Base-by-base conservation (phyloP, 2,888 invertebrate genomes). In the Andrena hattorfiana region DNA sequence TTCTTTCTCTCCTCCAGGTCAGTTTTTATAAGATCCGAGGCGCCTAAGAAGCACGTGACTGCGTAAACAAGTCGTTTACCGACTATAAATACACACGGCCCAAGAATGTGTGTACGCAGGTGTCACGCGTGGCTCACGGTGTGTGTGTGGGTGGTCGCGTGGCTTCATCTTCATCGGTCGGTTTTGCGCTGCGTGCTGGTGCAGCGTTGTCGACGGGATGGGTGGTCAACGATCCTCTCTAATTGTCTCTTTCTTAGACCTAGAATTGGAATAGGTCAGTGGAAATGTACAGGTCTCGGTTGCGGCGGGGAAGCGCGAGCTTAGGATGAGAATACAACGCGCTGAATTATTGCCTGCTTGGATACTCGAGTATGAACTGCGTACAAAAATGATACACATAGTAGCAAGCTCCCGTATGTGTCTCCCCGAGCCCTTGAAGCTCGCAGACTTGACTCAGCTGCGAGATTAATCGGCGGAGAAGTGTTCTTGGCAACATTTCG, bases 41-140 rank as follows among this genome's bases (percentile, higher is more conserved):
- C 81, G 79, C 69, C 67, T 49, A 49, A 85, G 63, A 67, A 83
- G 74, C 80, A 76, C 68, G 60, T 62, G 83, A 75, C 87, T 63
- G 54, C 85, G 86, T 88, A 89, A 90, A 90, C 89, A 89, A 85
- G 76, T 60, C 80, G 86, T 83, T 88, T 87, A 84, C 88, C 83
- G 87, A 78, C 86, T 89, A 87, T 88, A 87, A 89, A 89, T 88
- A 89, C 59, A 56, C 67, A 35, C 76, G 54, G 2, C 30, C 35
- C 30, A 49, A 26, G 30, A 56, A 56, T 56, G 23, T 77, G 54
- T 77, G 70, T 82, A 66, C 68, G 77, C 82, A 82, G 82, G 83
- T 82, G 82, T 75, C 51, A 28, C 60, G 70, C 62, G 63, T 64
- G 54, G 54, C 49, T 8, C 10, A 32, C 20, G 32, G 23, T 20